Base-by-base conservation (phyloP, 2,888 invertebrate species). In the Parnassius smintheus region DNA sequence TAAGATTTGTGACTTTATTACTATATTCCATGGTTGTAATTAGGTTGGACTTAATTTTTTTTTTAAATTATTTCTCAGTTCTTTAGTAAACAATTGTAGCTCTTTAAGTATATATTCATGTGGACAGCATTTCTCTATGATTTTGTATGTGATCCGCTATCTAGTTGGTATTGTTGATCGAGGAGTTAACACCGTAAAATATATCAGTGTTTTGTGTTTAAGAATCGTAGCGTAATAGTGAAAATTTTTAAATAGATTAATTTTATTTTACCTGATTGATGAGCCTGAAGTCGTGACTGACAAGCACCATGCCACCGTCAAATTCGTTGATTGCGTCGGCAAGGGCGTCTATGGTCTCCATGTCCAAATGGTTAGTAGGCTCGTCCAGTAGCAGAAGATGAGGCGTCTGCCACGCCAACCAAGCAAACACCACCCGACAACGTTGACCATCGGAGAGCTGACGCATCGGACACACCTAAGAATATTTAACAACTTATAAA, bases 231-330 rank as follows among this genome's bases (percentile, higher is more conserved):
- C 13, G 35, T 18, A 35, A 35, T 35, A 52, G 12, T 10, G 35
- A 42, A 45, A 45, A 18, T 18, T 50, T 7, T 50, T 11, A 7
- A n/a, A 48, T 48, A 7, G 1, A 35, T 35, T 4, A 35, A 35
- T 35, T 35, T 35, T 7, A 7, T 35, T 35, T 35, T 35, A 98
- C 99, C 95, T 99, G 99, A 91, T 97, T 98, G 69, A 99, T 99
- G 61, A 99, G 95, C 85, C 99, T 94, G 94, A 99, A 99, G 94
- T 99, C 99, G 96, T 99, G 99, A 91, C 98, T 98, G 76, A 99
- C 99, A 35, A 99, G 94, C 69, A 99, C 97, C 96, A 99, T 96
- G 71, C 99, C 99, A 53, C 99, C 99, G 72, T 98, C 98, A 82
- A 98, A 99, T 78, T 98, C 98, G 82, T 98, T 98, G 76, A 99